Evolutionary conservation across 2,797 vertebrate species (phyloP), one percentile per base, ranked within the genome.

Genomic region (Mus caroli): DNA sequence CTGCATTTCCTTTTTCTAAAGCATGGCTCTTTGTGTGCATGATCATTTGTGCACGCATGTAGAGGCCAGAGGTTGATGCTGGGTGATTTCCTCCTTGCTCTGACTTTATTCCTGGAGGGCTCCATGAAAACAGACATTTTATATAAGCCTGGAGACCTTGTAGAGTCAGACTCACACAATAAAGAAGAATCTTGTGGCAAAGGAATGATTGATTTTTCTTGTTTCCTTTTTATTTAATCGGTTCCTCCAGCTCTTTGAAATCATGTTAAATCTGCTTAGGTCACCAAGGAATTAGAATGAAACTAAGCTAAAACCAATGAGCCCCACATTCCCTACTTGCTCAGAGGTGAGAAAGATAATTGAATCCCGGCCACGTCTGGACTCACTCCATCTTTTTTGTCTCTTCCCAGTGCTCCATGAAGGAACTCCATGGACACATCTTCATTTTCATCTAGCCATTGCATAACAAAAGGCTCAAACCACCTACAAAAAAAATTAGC

Each of bases 401-500:
- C 99, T 96, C 99, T 99, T 98, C 99, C 99, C 96, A 99, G 98
- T 0, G 99, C 99, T 80, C 99, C 99, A 19, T 99, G 99, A 90
- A 99, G 99, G 97, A 99, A 99, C 96, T 99, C 99, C 99, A 99
- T 99, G 90, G 99, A 99, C 37, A 99, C 99, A 15, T 99, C 99
- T 98, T 99, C 99, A 31, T 99, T 99, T 98, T 99, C 99, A 97
- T 99, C 99, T 88, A 99, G 98, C 99, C 99, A 99, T 98, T 99
- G 99, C 97, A 99, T 99, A 95, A 99, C 99, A 97, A 99, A 99
- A 8, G 99, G 99, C 94, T 99, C 99, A 90, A 99, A 99, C 99
- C 99, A 99, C 98, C 99, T 99, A 60, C 28, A 24, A 71, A 75
- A 92, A 96, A 94, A 90, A 24, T 50, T 92, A 31, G 50, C 37